These are phyloP conservation scores for Sebastes steindachneri DNA, from an alignment of 2,797 vertebrate genomes.

Conservation along the genomic window DNA sequence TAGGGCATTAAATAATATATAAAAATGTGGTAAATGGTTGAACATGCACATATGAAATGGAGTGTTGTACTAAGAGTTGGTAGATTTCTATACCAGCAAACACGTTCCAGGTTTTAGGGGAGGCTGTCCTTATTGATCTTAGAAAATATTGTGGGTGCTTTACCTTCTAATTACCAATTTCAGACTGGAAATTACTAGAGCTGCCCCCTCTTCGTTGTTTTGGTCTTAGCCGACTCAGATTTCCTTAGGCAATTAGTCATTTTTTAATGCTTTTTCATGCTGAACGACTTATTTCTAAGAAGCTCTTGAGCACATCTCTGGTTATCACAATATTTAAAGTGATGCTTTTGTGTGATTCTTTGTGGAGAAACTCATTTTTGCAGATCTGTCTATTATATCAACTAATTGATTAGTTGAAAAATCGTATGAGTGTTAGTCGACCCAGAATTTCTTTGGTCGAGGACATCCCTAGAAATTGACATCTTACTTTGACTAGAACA, in stretches of 20 bases:
- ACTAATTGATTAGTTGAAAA: too few species aligned
- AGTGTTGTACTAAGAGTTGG: background rate
- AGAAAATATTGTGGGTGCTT: background rate
- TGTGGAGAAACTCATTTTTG: too few species aligned
- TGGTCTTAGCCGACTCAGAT: too few species aligned
- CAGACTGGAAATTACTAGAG: background rate
- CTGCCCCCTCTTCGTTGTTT: rapidly evolving
- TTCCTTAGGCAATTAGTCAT: too few species aligned
- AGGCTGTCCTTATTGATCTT: background rate
- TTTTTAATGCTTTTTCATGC: too few species aligned
- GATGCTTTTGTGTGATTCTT: rapidly evolving
- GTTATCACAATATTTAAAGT: too few species aligned
- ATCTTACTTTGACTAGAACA: background rate
- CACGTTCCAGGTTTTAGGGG: background rate
- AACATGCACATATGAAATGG: background rate
- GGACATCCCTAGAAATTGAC: too few species aligned
- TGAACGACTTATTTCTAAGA: too few species aligned
- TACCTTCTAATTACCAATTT: background rate
- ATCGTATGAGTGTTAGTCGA: too few species aligned
- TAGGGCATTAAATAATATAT: background rate
- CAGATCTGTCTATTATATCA: rapidly evolving
- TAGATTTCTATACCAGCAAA: background rate
- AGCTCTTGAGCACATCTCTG: too few species aligned
- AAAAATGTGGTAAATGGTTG: background rate
- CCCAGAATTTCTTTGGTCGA: too few species aligned